Evolutionary conservation across 1,140 invertebrate genomes (phyloP).

Genomic region (Triops cancriformis): DNA sequence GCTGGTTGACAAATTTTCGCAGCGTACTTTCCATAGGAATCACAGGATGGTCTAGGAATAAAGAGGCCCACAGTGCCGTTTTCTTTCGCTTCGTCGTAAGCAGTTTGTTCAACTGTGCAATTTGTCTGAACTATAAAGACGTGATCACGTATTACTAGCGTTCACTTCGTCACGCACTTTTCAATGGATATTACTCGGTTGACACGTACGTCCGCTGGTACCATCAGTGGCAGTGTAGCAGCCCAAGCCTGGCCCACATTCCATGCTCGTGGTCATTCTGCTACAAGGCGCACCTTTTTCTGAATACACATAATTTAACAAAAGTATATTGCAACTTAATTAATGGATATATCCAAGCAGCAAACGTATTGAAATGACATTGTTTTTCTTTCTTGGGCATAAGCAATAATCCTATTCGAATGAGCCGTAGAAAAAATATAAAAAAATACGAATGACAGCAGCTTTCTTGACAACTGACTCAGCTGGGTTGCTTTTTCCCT

Average conservation of each 20-base stretch:
- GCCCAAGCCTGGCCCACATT: not conserved
- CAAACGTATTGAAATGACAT: no score
- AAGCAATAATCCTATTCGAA: no score
- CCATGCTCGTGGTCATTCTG: not conserved
- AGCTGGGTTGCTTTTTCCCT: no score
- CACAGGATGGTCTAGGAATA: not conserved
- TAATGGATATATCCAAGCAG: no score
- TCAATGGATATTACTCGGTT: not conserved
- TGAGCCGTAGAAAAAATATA: no score
- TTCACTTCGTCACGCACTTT: not conserved
- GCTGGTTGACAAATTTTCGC: not conserved
- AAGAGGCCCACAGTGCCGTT: not conserved
- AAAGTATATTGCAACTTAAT: no score
- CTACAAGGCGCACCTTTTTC: not conserved
- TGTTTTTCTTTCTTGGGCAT: no score
- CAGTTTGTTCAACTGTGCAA: conserved; percentile 3
- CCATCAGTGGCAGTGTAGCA: not conserved
- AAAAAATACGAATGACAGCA: no score
- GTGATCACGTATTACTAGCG: not conserved
- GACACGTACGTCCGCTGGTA: not conserved
- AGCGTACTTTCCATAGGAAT: conserved; percentile 9
- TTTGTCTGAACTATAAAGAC: not conserved
- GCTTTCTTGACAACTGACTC: no score
- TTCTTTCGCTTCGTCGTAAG: not conserved
- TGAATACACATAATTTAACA: not conserved